These are phyloP conservation scores for Puffinus mauretanicus DNA, from an alignment of 2,113 vertebrate species.

Conservation along the genomic window DNA sequence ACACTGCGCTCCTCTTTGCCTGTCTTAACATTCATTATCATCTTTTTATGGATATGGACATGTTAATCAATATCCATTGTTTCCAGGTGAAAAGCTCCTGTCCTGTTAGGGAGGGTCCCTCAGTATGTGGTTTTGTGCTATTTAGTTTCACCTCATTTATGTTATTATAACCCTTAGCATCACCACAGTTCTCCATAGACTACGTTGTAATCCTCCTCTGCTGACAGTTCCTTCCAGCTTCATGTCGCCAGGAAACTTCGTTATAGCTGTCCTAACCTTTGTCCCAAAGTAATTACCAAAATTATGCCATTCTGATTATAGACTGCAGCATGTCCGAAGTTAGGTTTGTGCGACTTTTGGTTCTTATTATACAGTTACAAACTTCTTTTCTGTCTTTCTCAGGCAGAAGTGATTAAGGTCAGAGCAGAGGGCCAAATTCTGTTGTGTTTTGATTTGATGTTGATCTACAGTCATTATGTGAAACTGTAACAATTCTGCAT, in stretches of 20 bases:
- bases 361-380: not conserved
- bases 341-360: not conserved
- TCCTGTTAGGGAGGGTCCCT: not conserved
- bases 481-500: not conserved
- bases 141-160: not conserved
- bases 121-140: not conserved
- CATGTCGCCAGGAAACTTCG: not conserved
- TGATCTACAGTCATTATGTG: not conserved
- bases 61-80: fast-evolving
- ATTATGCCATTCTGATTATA: not conserved
- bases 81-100: not conserved
- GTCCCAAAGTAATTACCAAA: not conserved
- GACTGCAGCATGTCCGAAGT: not conserved
- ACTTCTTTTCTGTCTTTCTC: not conserved
- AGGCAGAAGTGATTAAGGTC: not conserved
- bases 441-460: not conserved
- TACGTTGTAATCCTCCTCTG: not conserved
- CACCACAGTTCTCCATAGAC: not conserved
- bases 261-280: not conserved
- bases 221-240: not conserved
- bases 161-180: not conserved
- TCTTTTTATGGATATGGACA: not conserved
- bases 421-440: not conserved
- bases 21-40: not conserved
- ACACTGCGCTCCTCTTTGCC: not conserved